A percentile compares a stretch with the other conserved stretches of the same genome.
Conservation (phyloP, 2,113 vertebrate genomes). For the Thamnophis sirtalis region DNA sequence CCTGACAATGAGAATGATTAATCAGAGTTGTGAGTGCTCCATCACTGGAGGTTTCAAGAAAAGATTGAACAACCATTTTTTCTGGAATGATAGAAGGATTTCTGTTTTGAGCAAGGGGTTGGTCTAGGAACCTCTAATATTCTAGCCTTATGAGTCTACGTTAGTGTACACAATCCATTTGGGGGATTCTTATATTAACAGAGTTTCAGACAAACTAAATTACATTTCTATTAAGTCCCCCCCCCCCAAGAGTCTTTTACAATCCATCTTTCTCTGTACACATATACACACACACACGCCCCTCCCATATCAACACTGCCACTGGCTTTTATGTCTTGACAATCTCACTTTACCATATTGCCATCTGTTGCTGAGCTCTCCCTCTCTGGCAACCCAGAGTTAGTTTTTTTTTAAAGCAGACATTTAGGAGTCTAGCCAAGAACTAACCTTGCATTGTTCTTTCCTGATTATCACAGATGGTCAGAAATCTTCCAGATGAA, state of each 20-base stretch:
- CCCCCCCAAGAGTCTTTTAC: too few relatives aligned
- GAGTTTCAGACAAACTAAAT: not conserved
- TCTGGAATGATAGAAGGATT: not conserved
- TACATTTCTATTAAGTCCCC: not conserved
- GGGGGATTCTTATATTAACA: not conserved
- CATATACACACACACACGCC: too few relatives aligned
- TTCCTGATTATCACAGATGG: conserved; percentile 32
- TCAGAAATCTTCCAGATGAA: conserved; percentile 57
- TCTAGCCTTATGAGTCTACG: not conserved
- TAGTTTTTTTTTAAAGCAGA: not conserved
- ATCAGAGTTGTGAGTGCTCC: not conserved
- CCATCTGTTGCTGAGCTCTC: not conserved
- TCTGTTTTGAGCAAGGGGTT: not conserved
- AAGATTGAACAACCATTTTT: not conserved
- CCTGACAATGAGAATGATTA: not conserved
- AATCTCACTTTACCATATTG: not conserved
- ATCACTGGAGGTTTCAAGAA: not conserved
- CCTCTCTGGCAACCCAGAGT: not conserved
- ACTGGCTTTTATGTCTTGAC: not conserved
- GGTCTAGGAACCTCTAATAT: not conserved
- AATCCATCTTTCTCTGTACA: not conserved
- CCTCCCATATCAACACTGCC: not conserved
- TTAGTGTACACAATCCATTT: not conserved
- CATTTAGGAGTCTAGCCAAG: not conserved
- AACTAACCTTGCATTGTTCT: conserved; percentile 3